These are phyloP conservation scores for Syngnathus rostellatus DNA, from an alignment of 2,797 vertebrate species.

Conservation along the genomic window DNA sequence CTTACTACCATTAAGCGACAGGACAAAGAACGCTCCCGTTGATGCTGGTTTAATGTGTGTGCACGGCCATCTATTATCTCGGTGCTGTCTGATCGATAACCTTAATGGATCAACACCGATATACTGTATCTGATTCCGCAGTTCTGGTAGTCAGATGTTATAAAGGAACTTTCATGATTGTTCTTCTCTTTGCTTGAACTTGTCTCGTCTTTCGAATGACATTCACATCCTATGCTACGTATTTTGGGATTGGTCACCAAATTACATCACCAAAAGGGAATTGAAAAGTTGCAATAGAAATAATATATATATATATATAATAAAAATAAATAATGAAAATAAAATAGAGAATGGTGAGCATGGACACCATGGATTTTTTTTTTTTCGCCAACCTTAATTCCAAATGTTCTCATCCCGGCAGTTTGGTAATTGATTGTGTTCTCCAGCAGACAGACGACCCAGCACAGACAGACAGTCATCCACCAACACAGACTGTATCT, in stretches of 20 bases:
- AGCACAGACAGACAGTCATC: conserved; percentile 80
- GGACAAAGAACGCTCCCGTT: conserved; percentile 35
- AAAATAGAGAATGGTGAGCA: background rate
- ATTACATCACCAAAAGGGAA: background rate
- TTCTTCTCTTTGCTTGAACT: background rate
- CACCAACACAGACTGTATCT: conserved; percentile 76
- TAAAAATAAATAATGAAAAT: background rate
- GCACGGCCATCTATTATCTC: background rate
- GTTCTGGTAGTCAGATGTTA: background rate
- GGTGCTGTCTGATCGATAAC: background rate
- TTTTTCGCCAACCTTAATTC: background rate
- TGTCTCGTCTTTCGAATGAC: background rate
- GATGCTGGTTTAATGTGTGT: background rate
- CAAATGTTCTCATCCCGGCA: background rate
- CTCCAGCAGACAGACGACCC: conserved; percentile 91
- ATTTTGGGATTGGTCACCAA: background rate
- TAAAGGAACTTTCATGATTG: background rate
- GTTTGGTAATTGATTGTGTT: conserved; percentile 5
- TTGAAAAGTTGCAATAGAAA: too few relatives aligned
- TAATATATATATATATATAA: too few relatives aligned
- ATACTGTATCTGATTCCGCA: background rate
- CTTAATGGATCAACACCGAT: background rate
- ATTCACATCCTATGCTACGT: background rate
- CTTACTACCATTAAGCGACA: conserved; percentile 38
- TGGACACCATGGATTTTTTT: background rate